Conservation (phyloP, 2,113 vertebrate species). For the Heloderma charlesbogerti region DNA sequence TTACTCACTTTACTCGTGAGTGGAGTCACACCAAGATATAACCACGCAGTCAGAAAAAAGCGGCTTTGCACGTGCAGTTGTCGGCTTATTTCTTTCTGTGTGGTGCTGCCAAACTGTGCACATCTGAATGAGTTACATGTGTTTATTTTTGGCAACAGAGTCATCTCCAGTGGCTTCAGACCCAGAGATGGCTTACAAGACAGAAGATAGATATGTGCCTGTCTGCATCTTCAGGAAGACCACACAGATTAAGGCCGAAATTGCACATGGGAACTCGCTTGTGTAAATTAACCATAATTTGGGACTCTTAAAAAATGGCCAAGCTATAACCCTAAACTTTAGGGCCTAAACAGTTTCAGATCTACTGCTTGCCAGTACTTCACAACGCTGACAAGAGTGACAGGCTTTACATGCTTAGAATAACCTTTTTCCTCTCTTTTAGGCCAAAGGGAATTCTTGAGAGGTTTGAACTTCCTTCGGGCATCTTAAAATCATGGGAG, state of each 20-base stretch:
- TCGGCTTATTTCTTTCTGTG: neutral
- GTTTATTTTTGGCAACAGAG: neutral
- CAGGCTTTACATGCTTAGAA: conserved; percentile 15
- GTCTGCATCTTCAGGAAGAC: neutral
- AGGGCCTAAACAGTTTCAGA: neutral
- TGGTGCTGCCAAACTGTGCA: neutral
- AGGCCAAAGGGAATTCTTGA: conserved; percentile 5
- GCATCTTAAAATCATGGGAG: conserved; percentile 1
- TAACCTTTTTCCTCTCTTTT: conserved; percentile 1
- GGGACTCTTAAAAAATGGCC: neutral
- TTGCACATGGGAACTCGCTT: neutral
- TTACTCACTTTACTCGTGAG: too few relatives aligned
- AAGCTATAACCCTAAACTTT: neutral
- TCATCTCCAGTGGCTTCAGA: neutral
- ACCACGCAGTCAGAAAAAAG: neutral
- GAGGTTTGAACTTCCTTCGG: conserved; percentile 2
- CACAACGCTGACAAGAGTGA: neutral
- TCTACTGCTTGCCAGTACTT: neutral
- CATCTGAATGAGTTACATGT: neutral
- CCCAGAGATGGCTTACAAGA: neutral
- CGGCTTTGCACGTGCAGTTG: neutral
- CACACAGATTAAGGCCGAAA: neutral
- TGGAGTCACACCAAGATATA: neutral
- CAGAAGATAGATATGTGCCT: neutral
- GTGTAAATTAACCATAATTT: neutral